Evolutionary conservation across 2,113 vertebrate genomes (phyloP).

Genomic region (Dryoscopus gambensis): DNA sequence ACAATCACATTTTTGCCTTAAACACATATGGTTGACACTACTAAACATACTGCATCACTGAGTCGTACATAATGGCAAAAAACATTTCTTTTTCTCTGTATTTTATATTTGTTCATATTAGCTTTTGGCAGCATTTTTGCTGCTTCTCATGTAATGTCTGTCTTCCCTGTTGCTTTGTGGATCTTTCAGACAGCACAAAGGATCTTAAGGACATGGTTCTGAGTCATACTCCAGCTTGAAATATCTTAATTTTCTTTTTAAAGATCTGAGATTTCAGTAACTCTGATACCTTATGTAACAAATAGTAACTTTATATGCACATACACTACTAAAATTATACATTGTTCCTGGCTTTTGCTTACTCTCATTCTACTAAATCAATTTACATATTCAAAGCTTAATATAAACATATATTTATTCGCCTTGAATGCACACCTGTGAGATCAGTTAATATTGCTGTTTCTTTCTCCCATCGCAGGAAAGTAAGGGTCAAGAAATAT

Average conservation of each 20-base stretch:
- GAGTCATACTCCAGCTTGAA: neutral
- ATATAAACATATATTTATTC: neutral
- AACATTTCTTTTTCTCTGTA: neutral
- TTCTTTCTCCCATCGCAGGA: neutral
- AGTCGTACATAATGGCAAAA: neutral
- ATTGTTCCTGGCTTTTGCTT: neutral
- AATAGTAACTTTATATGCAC: neutral
- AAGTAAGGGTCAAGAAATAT: neutral
- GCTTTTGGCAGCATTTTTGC: neutral
- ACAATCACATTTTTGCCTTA: neutral
- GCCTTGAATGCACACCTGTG: neutral
- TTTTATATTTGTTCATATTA: conserved; percentile 10
- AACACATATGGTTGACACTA: conserved; percentile 16
- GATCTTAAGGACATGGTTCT: neutral
- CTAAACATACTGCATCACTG: neutral
- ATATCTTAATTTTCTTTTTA: neutral
- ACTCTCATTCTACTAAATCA: neutral
- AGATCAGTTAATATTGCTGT: neutral
- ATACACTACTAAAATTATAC: neutral
- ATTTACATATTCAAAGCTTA: neutral
- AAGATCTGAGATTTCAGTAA: neutral
- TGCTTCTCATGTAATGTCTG: neutral
- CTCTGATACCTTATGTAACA: neutral
- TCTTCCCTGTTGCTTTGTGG: neutral
- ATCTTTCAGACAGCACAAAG: neutral